Evolutionary conservation across 2,113 vertebrate genomes (phyloP).

Genomic region (Cygnus buccinator): DNA sequence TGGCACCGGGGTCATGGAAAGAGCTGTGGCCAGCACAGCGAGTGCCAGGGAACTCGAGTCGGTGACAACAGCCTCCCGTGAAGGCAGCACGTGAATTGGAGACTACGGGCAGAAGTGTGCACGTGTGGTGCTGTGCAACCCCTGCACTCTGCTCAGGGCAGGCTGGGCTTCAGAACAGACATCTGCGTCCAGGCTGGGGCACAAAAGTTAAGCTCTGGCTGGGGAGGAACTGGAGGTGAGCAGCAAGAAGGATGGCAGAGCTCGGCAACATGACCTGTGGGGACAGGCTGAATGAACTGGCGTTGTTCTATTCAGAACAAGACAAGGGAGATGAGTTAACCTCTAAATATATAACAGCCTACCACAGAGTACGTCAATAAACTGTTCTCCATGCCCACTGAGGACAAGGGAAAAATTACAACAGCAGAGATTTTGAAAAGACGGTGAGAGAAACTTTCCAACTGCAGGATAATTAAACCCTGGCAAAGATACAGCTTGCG

Average conservation of each 20-base stretch:
- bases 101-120: fast-evolving
- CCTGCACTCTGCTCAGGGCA: not conserved
- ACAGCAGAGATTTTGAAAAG: not conserved
- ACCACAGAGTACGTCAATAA: not conserved
- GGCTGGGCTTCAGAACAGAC: not conserved
- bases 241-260: not conserved
- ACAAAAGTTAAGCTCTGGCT: not conserved
- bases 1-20: not conserved
- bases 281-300: not conserved
- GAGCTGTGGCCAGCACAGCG: not conserved
- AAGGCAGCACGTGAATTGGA: not conserved
- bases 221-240: not conserved
- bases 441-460: not conserved
- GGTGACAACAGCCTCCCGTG: not conserved
- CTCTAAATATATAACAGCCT: not conserved
- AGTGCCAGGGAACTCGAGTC: fast-evolving
- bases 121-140: not conserved
- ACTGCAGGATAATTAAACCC: not conserved
- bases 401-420: not conserved
- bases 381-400: not conserved
- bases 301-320: not conserved
- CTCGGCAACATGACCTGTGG: not conserved
- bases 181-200: not conserved
- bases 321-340: not conserved
- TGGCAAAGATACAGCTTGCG: not conserved